These are phyloP conservation scores for Protophormia terraenovae DNA, from an alignment of 2,888 invertebrate genomes.

Conservation along the genomic window DNA sequence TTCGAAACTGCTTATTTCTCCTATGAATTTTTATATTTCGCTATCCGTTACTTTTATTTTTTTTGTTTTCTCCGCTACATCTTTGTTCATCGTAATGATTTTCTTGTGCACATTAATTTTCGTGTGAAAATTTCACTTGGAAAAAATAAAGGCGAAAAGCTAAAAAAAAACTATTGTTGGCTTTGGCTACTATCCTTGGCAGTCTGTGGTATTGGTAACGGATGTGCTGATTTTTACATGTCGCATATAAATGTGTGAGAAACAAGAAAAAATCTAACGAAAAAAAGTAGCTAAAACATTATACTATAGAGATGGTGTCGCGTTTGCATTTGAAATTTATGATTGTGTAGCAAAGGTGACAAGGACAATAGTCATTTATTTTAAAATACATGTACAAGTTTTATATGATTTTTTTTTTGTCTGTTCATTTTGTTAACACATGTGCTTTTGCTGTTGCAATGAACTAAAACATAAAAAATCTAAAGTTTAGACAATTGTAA, in stretches of 20 bases:
- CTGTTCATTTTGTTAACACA: conserved; percentile 1
- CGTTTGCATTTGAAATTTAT: conserved; percentile 75
- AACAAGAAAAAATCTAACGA: conserved; percentile 19
- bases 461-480: background rate
- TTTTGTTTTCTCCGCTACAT: background rate
- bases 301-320: conserved; percentile 73
- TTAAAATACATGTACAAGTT: conserved; percentile 50
- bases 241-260: conserved; percentile 51
- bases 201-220: conserved; percentile 58
- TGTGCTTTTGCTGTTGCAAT: background rate
- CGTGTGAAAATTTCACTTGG: conserved; percentile 42
- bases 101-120: conserved; percentile 65
- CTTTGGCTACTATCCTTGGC: conserved; percentile 40
- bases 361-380: conserved; percentile 70
- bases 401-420: conserved; percentile 7
- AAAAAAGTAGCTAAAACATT: conserved; percentile 55
- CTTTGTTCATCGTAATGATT: conserved; percentile 33
- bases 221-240: conserved; percentile 69
- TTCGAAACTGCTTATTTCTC: conserved; percentile 2
- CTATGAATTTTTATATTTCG: background rate
- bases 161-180: conserved; percentile 66
- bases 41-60: background rate
- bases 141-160: background rate
- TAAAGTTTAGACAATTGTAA: conserved; percentile 34
- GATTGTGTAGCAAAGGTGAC: conserved; percentile 70